Conservation (phyloP, 2,888 invertebrate species). For the Hemaris fuciformis region DNA sequence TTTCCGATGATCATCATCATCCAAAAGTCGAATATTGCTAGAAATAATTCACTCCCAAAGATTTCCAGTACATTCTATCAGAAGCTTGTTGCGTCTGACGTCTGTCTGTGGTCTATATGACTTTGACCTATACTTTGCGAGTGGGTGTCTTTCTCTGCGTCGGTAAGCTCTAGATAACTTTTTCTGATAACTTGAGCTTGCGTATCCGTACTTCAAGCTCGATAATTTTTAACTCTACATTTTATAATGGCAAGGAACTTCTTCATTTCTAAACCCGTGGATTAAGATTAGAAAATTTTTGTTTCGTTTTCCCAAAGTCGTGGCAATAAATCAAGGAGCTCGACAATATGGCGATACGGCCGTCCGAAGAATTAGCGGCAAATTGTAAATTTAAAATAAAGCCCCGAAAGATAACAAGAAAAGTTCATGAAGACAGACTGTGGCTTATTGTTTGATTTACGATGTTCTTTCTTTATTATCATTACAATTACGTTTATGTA, state of each 20-base stretch:
- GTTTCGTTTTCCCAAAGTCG: not conserved
- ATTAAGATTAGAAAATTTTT: constrained; percentile 7
- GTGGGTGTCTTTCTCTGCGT: too few species aligned
- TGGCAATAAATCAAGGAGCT: constrained; percentile 16
- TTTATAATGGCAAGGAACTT: not conserved
- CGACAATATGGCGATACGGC: constrained; percentile 18
- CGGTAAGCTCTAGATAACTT: too few species aligned
- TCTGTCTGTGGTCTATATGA: too few species aligned
- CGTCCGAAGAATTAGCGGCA: constrained; percentile 10
- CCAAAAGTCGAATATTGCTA: too few species aligned
- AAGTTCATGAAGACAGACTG: not conserved
- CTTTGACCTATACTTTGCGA: too few species aligned
- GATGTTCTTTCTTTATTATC: not conserved
- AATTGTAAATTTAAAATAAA: constrained; percentile 12
- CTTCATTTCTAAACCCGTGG: not conserved
- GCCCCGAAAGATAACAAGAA: constrained; percentile 4
- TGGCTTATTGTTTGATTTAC: constrained; percentile 1
- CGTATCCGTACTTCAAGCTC: not conserved
- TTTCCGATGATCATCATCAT: too few species aligned
- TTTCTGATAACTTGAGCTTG: too few species aligned
- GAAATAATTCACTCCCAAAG: too few species aligned
- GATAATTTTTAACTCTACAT: not conserved
- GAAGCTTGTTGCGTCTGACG: too few species aligned
- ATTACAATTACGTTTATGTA: too few species aligned
- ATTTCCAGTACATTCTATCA: too few species aligned